A percentile compares a stretch with the other conserved stretches of the same genome.
These are phyloP conservation scores for Gasteruption jaculator DNA, from an alignment of 2,888 invertebrate species.

Conservation along the genomic window DNA sequence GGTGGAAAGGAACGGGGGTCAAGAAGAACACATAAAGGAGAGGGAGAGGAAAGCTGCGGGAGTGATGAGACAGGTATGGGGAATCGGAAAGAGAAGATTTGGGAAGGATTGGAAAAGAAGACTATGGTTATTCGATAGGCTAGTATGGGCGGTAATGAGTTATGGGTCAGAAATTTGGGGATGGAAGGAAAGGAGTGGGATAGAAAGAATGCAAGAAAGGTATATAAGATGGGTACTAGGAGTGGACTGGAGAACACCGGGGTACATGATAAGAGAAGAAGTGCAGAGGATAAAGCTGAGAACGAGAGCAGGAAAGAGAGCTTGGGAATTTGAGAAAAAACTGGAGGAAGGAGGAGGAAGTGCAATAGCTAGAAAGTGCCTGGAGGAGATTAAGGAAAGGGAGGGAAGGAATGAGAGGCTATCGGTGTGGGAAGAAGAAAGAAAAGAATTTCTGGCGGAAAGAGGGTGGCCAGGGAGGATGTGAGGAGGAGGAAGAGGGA, in stretches of 20 bases:
- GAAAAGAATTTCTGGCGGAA: constrained; percentile 1
- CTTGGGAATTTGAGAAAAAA: background rate
- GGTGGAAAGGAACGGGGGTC: too few species aligned
- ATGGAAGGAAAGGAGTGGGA: background rate
- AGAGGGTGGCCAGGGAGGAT: background rate
- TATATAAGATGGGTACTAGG: constrained; percentile 4
- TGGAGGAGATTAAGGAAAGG: too few species aligned
- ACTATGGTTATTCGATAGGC: too few species aligned
- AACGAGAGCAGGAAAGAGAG: background rate
- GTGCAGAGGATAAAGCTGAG: background rate
- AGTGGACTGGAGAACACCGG: constrained; percentile 3
- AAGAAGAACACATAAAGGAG: too few species aligned
- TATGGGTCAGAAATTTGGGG: constrained; percentile 7
- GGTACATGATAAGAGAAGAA: constrained; percentile 6
- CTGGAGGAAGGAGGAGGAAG: background rate
- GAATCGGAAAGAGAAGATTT: too few species aligned
- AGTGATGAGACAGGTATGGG: too few species aligned
- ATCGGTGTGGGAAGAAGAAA: constrained; percentile 2
- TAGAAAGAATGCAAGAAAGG: constrained; percentile 1
- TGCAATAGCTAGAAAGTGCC: background rate
- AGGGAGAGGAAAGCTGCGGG: too few species aligned
- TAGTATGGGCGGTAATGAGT: background rate
- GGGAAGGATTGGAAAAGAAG: too few species aligned
- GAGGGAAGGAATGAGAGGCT: too few species aligned
- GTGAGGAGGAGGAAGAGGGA: background rate